Base-by-base conservation (phyloP, 2,888 invertebrate species). In the Ceraclea dissimilis region DNA sequence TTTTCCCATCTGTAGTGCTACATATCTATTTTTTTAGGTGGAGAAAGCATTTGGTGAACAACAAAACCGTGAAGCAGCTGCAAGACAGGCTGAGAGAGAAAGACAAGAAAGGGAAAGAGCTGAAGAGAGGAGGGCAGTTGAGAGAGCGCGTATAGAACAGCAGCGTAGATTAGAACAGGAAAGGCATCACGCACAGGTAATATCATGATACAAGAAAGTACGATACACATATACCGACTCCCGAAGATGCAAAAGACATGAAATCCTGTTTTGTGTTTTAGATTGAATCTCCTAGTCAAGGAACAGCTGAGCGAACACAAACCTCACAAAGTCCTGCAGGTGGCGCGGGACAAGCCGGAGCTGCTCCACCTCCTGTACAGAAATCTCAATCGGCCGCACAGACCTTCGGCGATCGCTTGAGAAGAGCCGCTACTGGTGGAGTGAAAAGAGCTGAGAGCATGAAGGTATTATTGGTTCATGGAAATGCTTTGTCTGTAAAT, bases 361-460 rank as follows among this genome's bases (percentile, higher is more conserved):
- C 69, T 69, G 71, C 64, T 16, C 65, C 74, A 0, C 72, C 75
- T 19, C 69, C 81, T 60, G 73, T 79, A 64, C 79, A 79, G 52
- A 83, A 83, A 65, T 75, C 81, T 0, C 80, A 81, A 62, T 80
- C 81, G 13, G 72, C 81, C 31, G 79, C 80, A 10, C 79, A 82
- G 47, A 75, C 81, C 68, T 80, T 82, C 63, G 80, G 83, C 58
- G 84, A 90, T 69, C 72, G 85, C 51, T 70, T 86, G 63, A 67
- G 81, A 82, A 67, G 75, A 75, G 21, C 80, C 80, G 2, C 74
- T 65, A 50, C 52, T 31, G 26, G 72, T 69, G 79, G 76, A 50
- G 81, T 93, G 2, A 93, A 93, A 68, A 79, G 93, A 2, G 91
- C 93, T 0, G 93, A 93, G 71, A 92, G 92, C 69, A 93, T 93